Conservation (phyloP, 2,888 invertebrate species). For the Athalia cordata region DNA sequence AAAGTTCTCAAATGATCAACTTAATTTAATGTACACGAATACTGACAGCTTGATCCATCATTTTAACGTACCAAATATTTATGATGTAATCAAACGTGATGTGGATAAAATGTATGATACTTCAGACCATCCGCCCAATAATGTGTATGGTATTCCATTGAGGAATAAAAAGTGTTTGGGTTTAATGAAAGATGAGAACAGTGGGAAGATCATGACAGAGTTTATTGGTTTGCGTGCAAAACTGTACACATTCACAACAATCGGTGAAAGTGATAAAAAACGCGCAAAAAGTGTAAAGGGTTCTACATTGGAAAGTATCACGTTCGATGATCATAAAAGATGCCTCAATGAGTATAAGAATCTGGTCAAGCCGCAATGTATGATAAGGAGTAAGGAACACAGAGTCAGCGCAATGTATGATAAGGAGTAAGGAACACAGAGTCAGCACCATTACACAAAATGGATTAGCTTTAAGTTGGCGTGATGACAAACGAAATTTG, state of each 20-base stretch:
- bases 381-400: no score
- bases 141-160: not conserved
- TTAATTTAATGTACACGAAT: not conserved
- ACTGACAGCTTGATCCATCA: not conserved
- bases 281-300: conserved; percentile 15
- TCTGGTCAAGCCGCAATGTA: no score
- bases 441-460: no score
- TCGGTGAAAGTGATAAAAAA: not conserved
- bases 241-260: conserved; percentile 4
- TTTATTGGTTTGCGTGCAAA: conserved; percentile 19
- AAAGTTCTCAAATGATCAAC: not conserved
- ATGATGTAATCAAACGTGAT: conserved; percentile 2
- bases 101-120: not conserved
- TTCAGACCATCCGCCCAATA: conserved; percentile 4
- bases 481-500: no score
- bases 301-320: not conserved
- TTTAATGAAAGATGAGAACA: conserved; percentile 2
- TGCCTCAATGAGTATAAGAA: not conserved
- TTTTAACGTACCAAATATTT: not conserved
- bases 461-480: no score
- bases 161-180: not conserved
- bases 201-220: conserved; percentile 1
- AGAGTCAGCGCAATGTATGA: no score
- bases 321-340: conserved; percentile 4
- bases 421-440: no score